These are phyloP conservation scores for Megatriorchis doriae DNA, from an alignment of 2,113 vertebrate genomes.

Conservation along the genomic window DNA sequence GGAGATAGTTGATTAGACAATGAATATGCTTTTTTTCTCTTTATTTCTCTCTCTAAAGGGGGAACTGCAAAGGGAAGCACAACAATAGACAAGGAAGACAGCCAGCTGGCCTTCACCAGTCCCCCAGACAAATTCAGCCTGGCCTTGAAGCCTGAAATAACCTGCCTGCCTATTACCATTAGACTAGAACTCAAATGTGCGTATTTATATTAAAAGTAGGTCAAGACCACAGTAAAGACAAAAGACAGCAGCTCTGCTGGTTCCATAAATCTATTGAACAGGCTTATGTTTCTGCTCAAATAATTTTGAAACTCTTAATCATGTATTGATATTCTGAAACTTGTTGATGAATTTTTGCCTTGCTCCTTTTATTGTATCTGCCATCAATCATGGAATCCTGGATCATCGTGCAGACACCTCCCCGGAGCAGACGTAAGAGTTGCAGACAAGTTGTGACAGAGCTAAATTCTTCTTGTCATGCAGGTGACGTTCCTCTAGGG, in stretches of 20 bases:
- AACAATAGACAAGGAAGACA: background rate
- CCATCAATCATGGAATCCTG: background rate
- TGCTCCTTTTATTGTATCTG: background rate
- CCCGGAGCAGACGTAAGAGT: background rate
- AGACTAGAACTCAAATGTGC: background rate
- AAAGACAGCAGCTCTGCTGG: background rate
- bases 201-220: background rate
- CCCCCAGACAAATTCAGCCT: background rate
- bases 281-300: background rate
- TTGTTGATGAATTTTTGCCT: background rate
- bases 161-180: background rate
- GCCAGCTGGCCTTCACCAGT: background rate
- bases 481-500: background rate
- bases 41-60: background rate
- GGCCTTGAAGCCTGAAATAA: background rate
- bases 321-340: background rate
- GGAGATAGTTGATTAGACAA: background rate
- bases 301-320: background rate
- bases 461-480: accelerated
- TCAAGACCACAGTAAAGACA: background rate
- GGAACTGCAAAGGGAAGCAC: background rate
- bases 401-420: accelerated
- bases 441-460: background rate
- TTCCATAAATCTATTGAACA: background rate
- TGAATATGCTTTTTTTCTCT: background rate